phyloP scores from a whole-genome alignment of 2,888 invertebrate genomes.

The Callimorpha dominula region DNA sequence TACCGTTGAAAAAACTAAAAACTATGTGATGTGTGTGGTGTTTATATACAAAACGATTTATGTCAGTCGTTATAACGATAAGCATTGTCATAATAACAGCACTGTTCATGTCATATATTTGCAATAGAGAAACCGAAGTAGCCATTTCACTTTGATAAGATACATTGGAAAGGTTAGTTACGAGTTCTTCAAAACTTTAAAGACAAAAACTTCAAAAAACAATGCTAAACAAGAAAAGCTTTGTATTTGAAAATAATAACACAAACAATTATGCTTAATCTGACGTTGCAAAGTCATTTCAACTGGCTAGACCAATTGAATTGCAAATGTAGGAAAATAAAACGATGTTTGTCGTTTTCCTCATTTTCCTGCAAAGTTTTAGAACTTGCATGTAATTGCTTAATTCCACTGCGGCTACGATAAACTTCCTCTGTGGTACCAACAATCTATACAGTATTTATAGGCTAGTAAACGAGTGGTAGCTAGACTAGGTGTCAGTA shows the following conservation, averaged over 20 bases:
- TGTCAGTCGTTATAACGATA: no score
- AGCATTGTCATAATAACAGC: background rate
- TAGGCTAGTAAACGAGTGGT: slow-evolving; percentile 34
- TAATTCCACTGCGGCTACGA: slow-evolving; percentile 71
- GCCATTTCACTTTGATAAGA: background rate
- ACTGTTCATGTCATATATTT: background rate
- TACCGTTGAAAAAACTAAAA: background rate
- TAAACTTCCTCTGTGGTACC: slow-evolving; percentile 62
- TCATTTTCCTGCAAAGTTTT: slow-evolving; percentile 69
- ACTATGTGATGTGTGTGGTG: background rate
- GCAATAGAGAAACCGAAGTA: background rate
- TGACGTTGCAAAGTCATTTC: slow-evolving; percentile 50
- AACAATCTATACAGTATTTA: slow-evolving; percentile 54
- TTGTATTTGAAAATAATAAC: slow-evolving; percentile 19
- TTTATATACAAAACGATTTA: no score
- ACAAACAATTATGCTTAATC: slow-evolving; percentile 20
- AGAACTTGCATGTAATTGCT: slow-evolving; percentile 80
- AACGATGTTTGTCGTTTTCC: slow-evolving; percentile 74
- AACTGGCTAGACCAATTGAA: slow-evolving; percentile 69
- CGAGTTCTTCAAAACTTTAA: background rate
- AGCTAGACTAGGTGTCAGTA: slow-evolving; percentile 10
- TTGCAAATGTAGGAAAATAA: slow-evolving; percentile 75
- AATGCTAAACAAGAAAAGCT: background rate
- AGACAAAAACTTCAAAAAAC: background rate
- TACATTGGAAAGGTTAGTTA: background rate